These are phyloP conservation scores for Agonopterix arenella DNA, from an alignment of 2,888 invertebrate species.

Conservation along the genomic window DNA sequence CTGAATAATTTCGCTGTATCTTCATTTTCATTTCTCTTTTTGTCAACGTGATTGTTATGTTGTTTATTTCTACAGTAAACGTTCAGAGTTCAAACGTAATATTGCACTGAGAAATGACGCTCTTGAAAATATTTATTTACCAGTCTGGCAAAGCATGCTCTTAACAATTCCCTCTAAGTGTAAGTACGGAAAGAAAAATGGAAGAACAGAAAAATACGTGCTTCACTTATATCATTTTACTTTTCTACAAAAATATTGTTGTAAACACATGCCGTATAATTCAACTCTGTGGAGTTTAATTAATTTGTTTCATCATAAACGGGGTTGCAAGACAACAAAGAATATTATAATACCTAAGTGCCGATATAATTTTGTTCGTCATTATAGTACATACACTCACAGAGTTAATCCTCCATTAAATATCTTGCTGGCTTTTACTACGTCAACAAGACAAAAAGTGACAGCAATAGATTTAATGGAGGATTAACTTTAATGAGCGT, in stretches of 20 bases:
- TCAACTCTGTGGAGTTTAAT: no score
- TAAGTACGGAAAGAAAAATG: slow-evolving; percentile 20
- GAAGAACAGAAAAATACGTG: slow-evolving; percentile 23
- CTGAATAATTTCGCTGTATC: slow-evolving; percentile 3
- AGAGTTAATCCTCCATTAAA: no score
- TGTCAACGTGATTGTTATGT: background rate
- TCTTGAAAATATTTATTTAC: slow-evolving; percentile 13
- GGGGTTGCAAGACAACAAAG: no score
- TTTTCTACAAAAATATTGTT: slow-evolving; percentile 18
- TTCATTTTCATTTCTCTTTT: slow-evolving; percentile 5
- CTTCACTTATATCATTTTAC: slow-evolving; percentile 27
- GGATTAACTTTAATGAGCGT: no score
- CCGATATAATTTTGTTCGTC: no score
- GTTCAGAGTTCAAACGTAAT: background rate
- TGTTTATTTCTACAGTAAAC: no score
- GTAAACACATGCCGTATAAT: slow-evolving; percentile 7
- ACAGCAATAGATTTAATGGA: no score
- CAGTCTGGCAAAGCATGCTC: slow-evolving; percentile 16
- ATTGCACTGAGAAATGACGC: slow-evolving; percentile 4
- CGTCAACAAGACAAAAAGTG: no score
- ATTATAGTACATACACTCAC: no score
- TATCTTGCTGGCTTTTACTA: no score
- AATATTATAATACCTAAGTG: no score
- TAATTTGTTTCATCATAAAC: no score
- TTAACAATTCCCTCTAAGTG: slow-evolving; percentile 15